A percentile compares a stretch with the other conserved stretches of the same genome.
These are phyloP conservation scores for Eristalis intricaria DNA, from an alignment of 2,888 invertebrate genomes.

Conservation along the genomic window DNA sequence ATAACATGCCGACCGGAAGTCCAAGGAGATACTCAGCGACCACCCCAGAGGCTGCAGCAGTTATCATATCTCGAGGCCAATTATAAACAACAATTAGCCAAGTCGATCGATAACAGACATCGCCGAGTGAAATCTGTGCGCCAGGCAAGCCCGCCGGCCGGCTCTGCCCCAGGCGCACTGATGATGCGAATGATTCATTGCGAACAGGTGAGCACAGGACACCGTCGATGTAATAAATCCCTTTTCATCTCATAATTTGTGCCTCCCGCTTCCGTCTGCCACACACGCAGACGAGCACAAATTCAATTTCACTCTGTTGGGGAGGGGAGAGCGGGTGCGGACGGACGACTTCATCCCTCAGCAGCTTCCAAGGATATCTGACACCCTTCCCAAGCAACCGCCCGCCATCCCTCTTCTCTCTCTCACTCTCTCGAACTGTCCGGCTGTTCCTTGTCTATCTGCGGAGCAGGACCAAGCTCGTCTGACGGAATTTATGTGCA, in stretches of 20 bases:
- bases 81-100: constrained; percentile 72
- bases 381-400: not conserved
- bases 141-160: not conserved
- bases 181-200: constrained; percentile 62
- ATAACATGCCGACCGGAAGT: constrained; percentile 59
- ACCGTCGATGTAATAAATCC: constrained; percentile 62
- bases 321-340: constrained; percentile 25
- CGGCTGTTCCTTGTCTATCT: not conserved
- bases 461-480: constrained; percentile 8
- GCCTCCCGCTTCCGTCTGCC: constrained; percentile 19
- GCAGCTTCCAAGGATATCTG: constrained; percentile 30
- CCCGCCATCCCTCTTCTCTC: not conserved
- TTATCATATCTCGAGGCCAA: constrained; percentile 70
- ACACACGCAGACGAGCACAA: constrained; percentile 21
- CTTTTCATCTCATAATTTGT: constrained; percentile 67
- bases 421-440: not conserved
- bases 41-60: constrained; percentile 11
- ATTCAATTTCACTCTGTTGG: constrained; percentile 62
- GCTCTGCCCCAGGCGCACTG: constrained; percentile 7
- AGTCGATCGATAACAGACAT: constrained; percentile 70
- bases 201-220: constrained; percentile 56
- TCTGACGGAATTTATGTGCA: constrained; percentile 61
- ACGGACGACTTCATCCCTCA: not conserved
- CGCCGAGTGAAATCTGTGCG: constrained; percentile 35
- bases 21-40: constrained; percentile 23